Evolutionary conservation across 2,888 invertebrate species (phyloP).

Genomic region (Harpalus rubripes): DNA sequence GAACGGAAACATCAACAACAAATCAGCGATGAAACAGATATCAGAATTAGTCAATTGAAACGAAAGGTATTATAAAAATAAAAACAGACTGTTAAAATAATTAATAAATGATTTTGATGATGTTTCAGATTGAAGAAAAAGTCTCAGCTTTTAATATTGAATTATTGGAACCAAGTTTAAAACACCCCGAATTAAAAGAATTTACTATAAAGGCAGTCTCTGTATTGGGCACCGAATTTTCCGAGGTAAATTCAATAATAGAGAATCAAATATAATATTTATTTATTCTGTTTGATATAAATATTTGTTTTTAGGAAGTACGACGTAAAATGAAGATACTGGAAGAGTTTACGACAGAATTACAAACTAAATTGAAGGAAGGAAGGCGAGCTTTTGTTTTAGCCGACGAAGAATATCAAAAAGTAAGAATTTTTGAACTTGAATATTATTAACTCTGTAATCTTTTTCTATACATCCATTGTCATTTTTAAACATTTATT

Average conservation of each 20-base stretch:
- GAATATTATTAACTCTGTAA: neutral
- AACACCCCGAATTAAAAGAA: slow-evolving; percentile 26
- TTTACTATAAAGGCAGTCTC: neutral
- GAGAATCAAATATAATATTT: no score
- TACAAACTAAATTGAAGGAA: neutral
- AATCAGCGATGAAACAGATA: slow-evolving; percentile 48
- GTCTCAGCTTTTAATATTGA: slow-evolving; percentile 5
- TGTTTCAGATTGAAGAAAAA: slow-evolving; percentile 20
- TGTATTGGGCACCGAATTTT: neutral
- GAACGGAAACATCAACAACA: slow-evolving; percentile 5
- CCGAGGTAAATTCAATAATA: neutral
- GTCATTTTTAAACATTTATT: no score
- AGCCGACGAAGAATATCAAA: neutral
- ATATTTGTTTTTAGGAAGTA: neutral
- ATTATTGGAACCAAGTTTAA: slow-evolving; percentile 21
- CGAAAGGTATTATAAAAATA: slow-evolving; percentile 12
- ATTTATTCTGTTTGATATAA: no score
- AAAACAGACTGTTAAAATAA: neutral
- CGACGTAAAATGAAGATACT: neutral
- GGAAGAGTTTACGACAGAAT: neutral
- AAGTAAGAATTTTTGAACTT: slow-evolving; percentile 1
- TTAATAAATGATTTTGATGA: neutral
- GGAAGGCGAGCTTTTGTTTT: neutral
- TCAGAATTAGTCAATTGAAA: slow-evolving; percentile 33
- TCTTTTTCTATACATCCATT: no score